These are phyloP conservation scores for Uloborus diversus DNA, from an alignment of 1,140 invertebrate genomes.

Conservation along the genomic window DNA sequence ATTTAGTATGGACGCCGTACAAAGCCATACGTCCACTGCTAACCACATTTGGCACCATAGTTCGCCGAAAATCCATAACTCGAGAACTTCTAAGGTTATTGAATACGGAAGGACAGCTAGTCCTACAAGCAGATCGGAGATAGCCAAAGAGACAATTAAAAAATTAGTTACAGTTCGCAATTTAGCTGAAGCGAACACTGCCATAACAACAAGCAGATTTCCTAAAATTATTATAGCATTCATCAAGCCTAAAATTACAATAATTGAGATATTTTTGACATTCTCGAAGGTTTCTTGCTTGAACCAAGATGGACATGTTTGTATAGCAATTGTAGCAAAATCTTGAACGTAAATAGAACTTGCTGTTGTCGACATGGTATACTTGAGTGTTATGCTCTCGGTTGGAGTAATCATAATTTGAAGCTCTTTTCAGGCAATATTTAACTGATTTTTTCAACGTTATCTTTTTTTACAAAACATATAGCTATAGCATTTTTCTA, in stretches of 20 bases:
- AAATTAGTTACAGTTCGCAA: slow-evolving; percentile 92
- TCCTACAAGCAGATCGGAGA: slow-evolving; percentile 91
- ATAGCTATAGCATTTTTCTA: no score
- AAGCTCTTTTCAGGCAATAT: no score
- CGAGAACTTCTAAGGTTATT: slow-evolving; percentile 82
- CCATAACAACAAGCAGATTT: slow-evolving; percentile 90
- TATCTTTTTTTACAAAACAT: no score
- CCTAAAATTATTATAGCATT: slow-evolving; percentile 85
- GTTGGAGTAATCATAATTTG: background rate
- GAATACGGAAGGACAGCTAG: slow-evolving; percentile 90
- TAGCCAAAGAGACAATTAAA: slow-evolving; percentile 92
- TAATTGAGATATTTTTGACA: slow-evolving; percentile 75
- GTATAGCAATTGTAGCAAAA: background rate
- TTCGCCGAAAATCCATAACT: slow-evolving; percentile 93
- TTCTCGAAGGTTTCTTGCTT: slow-evolving; percentile 66
- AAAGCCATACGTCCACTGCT: slow-evolving; percentile 95
- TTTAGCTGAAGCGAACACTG: slow-evolving; percentile 87
- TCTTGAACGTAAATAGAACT: slow-evolving; percentile 1
- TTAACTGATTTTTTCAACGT: no score
- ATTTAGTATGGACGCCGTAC: slow-evolving; percentile 94
- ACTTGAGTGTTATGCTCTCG: background rate
- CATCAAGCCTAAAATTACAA: slow-evolving; percentile 81
- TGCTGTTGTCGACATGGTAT: background rate
- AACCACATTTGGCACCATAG: slow-evolving; percentile 92
- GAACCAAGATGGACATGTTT: slow-evolving; percentile 18